Evolutionary conservation across 1,140 invertebrate genomes (phyloP).

Genomic region (Leucophenga varia): DNA sequence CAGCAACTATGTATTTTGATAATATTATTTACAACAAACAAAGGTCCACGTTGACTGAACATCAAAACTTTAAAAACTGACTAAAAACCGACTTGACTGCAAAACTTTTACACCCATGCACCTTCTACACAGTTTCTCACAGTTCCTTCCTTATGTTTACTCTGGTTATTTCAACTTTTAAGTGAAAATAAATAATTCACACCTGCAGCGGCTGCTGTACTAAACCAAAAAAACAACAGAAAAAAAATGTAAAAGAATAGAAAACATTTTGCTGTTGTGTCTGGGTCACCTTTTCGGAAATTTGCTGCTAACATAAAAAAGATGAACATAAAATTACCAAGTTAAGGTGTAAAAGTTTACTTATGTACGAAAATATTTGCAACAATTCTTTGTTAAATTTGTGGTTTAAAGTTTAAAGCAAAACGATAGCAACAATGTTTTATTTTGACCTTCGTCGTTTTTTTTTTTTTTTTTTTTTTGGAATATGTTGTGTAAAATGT

Average conservation of each 20-base stretch:
- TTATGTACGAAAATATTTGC: slow-evolving; percentile 26
- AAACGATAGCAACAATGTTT: slow-evolving; percentile 3
- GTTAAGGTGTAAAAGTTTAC: slow-evolving; percentile 43
- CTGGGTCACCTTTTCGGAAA: no score
- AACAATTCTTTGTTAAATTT: slow-evolving; percentile 41
- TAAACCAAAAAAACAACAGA: not conserved
- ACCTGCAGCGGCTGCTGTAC: slow-evolving; percentile 34
- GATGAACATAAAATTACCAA: slow-evolving; percentile 39
- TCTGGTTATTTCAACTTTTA: slow-evolving; percentile 52
- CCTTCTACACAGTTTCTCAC: no score
- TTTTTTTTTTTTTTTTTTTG: no score
- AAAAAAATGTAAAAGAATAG: no score
- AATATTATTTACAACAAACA: slow-evolving; percentile 50
- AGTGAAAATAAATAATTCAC: slow-evolving; percentile 56
- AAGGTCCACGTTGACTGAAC: no score
- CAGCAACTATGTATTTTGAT: slow-evolving; percentile 11
- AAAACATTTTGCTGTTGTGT: no score
- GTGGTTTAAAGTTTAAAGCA: slow-evolving; percentile 42
- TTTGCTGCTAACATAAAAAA: slow-evolving; percentile 10
- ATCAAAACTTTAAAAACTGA: slow-evolving; percentile 11
- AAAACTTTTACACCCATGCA: not conserved
- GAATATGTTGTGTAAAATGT: no score
- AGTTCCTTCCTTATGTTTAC: no score
- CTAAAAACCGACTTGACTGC: slow-evolving; percentile 40
- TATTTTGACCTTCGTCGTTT: no score